Evolutionary conservation across 2,113 vertebrate species (phyloP).

Genomic region (Rhadina sibilatrix): DNA sequence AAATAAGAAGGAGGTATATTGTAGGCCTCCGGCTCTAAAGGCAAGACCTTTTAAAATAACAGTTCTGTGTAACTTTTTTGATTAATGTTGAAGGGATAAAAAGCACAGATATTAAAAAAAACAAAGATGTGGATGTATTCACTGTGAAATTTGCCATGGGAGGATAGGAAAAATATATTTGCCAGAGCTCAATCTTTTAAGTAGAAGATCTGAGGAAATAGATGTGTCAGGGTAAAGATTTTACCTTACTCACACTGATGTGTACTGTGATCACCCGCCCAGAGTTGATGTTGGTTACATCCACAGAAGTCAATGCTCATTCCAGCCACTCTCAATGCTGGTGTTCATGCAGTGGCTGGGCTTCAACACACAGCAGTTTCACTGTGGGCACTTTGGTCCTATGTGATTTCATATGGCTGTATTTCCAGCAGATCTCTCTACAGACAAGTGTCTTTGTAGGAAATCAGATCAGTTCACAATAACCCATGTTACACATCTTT

Average conservation of each 20-base stretch:
- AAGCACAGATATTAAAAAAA: neutral
- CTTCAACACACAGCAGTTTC: neutral
- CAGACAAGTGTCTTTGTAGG: neutral
- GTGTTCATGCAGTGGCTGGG: neutral
- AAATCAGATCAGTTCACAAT: neutral
- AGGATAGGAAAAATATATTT: neutral
- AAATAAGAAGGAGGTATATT: neutral
- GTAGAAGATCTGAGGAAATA: neutral
- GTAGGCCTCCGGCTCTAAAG: neutral
- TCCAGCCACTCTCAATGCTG: neutral
- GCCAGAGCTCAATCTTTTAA: neutral
- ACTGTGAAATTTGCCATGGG: neutral
- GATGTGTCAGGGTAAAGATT: neutral
- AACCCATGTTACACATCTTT: fast-evolving
- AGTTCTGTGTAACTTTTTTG: neutral
- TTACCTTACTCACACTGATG: neutral
- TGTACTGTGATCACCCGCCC: neutral
- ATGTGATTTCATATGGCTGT: fast-evolving
- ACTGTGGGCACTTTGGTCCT: neutral
- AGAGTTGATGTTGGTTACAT: neutral
- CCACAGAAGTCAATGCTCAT: fast-evolving
- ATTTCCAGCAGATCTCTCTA: neutral
- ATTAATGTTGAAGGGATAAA: neutral
- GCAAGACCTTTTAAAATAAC: neutral
- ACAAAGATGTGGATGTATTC: neutral